Percentiles rank a stretch among this genome's conserved stretches.
Conservation (phyloP, 92 coral and sea anemone genomes). For the Paragorgia papillata region DNA sequence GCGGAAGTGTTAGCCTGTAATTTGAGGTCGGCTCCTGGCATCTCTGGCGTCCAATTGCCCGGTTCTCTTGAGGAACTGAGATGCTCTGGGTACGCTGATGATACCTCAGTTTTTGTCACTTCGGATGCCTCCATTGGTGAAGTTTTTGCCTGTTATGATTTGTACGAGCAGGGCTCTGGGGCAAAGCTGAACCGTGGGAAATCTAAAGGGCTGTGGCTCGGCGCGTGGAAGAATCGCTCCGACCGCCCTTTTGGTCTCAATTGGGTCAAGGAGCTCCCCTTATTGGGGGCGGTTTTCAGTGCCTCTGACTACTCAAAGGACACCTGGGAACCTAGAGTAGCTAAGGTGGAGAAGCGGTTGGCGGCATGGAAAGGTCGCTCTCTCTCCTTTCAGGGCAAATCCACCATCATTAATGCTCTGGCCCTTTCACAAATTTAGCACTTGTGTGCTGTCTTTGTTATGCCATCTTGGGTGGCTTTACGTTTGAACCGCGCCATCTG, state of each 20-base stretch:
- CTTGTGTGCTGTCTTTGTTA: background rate
- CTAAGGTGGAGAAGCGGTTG: background rate
- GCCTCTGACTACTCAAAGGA: background rate
- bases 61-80: background rate
- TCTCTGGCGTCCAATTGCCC: background rate
- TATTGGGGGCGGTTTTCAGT: background rate
- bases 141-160: background rate
- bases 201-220: background rate
- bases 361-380: background rate
- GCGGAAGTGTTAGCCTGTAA: background rate
- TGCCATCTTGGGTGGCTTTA: constrained; percentile 7
- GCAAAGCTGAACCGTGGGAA: no score
- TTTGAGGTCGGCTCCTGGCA: background rate
- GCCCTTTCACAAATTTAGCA: background rate
- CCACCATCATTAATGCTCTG: background rate
- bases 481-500: background rate
- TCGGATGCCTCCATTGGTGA: background rate
- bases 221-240: background rate
- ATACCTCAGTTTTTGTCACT: no score
- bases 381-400: constrained; percentile 1
- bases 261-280: background rate
- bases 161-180: constrained; percentile 21
- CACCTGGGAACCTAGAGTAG: background rate
- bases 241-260: no score
- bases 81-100: background rate